phyloP scores from a whole-genome alignment of 2,797 vertebrate genomes.

The Acipenser transmontanus region DNA sequence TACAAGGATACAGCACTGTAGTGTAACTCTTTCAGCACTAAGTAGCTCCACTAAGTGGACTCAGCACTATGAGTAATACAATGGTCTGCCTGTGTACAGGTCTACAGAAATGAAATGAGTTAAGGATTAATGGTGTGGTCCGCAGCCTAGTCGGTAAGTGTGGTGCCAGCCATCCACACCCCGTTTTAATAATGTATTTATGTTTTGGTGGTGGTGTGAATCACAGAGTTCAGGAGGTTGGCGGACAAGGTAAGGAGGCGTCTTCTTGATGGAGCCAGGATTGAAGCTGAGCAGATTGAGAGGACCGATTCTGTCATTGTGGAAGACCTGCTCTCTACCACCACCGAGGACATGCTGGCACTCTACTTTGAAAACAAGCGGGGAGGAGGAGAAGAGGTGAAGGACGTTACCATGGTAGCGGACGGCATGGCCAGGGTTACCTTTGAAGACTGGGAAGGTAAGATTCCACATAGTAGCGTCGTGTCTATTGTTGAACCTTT shows the following conservation, averaged over 20 bases:
- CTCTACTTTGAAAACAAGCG: slow-evolving; percentile 71
- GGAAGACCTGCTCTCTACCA: slow-evolving; percentile 28
- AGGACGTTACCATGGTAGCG: slow-evolving; percentile 39
- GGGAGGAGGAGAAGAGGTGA: slow-evolving; percentile 51
- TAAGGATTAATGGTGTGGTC: too few species aligned
- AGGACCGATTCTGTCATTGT: slow-evolving; percentile 54
- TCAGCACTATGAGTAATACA: too few species aligned
- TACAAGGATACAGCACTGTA: too few species aligned
- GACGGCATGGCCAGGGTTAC: slow-evolving; percentile 47
- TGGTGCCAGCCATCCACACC: too few species aligned
- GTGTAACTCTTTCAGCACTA: too few species aligned
- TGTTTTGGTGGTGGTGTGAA: too few species aligned
- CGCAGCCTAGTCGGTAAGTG: too few species aligned
- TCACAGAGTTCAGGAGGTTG: slow-evolving; percentile 48
- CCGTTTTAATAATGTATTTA: too few species aligned
- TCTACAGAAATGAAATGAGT: too few species aligned
- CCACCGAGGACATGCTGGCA: slow-evolving; percentile 46
- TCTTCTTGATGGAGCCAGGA: slow-evolving; percentile 33
- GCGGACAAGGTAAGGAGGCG: slow-evolving; percentile 32
- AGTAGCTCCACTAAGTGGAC: too few species aligned
- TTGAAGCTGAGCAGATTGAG: slow-evolving; percentile 51
- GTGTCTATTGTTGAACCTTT: neutral
- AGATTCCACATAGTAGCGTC: slow-evolving; percentile 20
- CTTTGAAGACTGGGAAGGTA: slow-evolving; percentile 63
- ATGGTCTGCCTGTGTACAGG: too few species aligned